Conservation (phyloP, 2,113 vertebrate genomes). For the Microtus pennsylvanicus region DNA sequence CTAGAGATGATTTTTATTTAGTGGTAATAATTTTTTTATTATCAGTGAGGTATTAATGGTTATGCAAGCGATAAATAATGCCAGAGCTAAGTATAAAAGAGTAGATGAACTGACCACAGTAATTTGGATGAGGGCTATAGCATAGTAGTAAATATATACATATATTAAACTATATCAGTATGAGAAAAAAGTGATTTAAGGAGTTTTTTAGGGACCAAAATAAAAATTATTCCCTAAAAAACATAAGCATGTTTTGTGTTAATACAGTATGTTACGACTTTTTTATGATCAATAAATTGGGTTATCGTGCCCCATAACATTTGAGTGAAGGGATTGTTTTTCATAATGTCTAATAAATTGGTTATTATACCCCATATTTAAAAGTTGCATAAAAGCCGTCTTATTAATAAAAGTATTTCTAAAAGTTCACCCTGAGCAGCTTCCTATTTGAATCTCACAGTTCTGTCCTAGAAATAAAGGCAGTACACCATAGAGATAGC, state of each 20-base stretch:
- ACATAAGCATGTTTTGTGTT: slow-evolving; percentile 49
- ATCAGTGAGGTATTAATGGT: slow-evolving; percentile 68
- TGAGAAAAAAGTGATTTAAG: slow-evolving; percentile 80
- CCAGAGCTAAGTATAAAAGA: slow-evolving; percentile 78
- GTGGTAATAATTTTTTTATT: slow-evolving; percentile 83
- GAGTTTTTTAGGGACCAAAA: slow-evolving; percentile 64
- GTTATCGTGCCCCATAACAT: background rate
- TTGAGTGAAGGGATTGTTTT: slow-evolving; percentile 14
- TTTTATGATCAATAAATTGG: slow-evolving; percentile 25
- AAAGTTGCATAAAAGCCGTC: background rate
- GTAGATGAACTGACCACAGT: slow-evolving; percentile 83
- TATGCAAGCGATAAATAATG: slow-evolving; percentile 84
- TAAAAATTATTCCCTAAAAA: slow-evolving; percentile 46
- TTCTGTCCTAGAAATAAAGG: background rate
- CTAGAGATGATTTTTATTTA: slow-evolving; percentile 79
- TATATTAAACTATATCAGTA: slow-evolving; percentile 73
- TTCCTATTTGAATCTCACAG: no score
- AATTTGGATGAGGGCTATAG: slow-evolving; percentile 84
- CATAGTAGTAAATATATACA: slow-evolving; percentile 80
- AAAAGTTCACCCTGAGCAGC: background rate
- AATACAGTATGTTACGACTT: background rate
- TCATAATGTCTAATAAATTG: background rate
- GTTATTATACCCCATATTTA: background rate
- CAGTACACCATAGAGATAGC: background rate
- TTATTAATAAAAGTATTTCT: slow-evolving; percentile 47